Evolutionary conservation across 2,797 vertebrate species (phyloP).

Genomic region (Capromys pilorides): DNA sequence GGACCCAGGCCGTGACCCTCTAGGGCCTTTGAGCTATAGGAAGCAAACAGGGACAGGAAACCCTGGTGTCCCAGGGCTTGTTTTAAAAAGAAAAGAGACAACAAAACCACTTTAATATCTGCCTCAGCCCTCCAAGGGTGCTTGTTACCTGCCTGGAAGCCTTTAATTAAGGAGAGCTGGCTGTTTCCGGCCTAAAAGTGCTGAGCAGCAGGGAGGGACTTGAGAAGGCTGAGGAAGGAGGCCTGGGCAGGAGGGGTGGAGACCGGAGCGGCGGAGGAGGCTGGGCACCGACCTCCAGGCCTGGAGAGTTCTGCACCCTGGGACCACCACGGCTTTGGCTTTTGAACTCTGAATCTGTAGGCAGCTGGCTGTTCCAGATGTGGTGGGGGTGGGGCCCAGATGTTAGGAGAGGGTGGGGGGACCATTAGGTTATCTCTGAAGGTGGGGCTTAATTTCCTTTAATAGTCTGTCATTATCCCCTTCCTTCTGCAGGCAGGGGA

Average conservation of each 20-base stretch:
- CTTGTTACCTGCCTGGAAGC: slow-evolving; percentile 58
- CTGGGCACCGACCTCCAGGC: accelerated
- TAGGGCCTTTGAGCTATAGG: neutral
- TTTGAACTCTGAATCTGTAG: neutral
- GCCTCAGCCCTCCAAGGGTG: slow-evolving; percentile 32
- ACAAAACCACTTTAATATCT: slow-evolving; percentile 58
- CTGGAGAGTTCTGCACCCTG: neutral
- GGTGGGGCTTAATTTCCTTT: slow-evolving; percentile 76
- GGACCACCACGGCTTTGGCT: neutral
- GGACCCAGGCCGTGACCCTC: neutral
- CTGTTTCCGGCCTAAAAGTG: neutral
- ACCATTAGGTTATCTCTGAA: slow-evolving; percentile 66
- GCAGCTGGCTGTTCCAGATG: neutral
- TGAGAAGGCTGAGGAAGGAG: neutral
- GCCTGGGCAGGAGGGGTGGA: accelerated
- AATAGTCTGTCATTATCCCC: slow-evolving; percentile 76
- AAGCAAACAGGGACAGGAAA: neutral
- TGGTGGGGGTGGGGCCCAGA: neutral
- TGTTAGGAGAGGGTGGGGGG: slow-evolving; percentile 28
- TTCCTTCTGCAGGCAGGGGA: slow-evolving; percentile 68
- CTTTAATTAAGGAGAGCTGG: slow-evolving; percentile 68
- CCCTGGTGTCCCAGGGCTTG: neutral
- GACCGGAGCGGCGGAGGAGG: neutral
- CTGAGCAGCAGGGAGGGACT: neutral
- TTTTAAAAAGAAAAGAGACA: neutral